Evolutionary conservation across 2,888 invertebrate species (phyloP).

Genomic region (Brassicogethes aeneus): DNA sequence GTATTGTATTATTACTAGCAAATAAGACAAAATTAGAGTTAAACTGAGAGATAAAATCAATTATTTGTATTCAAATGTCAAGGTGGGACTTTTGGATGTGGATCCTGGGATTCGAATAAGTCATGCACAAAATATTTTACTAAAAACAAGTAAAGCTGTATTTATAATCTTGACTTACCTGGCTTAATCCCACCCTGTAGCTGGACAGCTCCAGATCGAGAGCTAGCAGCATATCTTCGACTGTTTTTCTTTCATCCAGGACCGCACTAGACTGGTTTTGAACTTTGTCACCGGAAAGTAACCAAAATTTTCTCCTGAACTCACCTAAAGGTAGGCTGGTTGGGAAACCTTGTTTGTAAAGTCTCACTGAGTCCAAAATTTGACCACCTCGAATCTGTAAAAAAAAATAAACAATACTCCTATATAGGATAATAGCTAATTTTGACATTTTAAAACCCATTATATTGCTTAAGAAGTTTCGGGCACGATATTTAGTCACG

Average conservation of each 20-base stretch:
- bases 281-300: conserved; percentile 44
- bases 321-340: conserved; percentile 83
- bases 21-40: too few species aligned
- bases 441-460: conserved; percentile 2
- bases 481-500: too few species aligned
- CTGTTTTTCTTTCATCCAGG: conserved; percentile 54
- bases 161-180: conserved; percentile 63
- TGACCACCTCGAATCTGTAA: conserved; percentile 79
- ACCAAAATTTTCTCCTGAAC: conserved; percentile 75
- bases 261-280: conserved; percentile 36
- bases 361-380: conserved; percentile 77
- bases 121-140: too few species aligned
- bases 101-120: too few species aligned
- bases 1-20: too few species aligned
- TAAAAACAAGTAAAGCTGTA: too few species aligned
- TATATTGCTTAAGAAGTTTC: too few species aligned
- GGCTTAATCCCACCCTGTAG: conserved; percentile 85
- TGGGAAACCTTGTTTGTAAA: conserved; percentile 91
- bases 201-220: conserved; percentile 78
- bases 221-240: conserved; percentile 74
- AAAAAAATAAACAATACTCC: conserved; percentile 24
- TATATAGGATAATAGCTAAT: conserved; percentile 4
- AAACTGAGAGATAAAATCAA: too few species aligned
- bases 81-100: too few species aligned
- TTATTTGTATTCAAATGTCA: too few species aligned